Evolutionary conservation across 2,888 invertebrate genomes (phyloP), one percentile per base, ranked within the genome.

Genomic region (Eulithis testata): DNA sequence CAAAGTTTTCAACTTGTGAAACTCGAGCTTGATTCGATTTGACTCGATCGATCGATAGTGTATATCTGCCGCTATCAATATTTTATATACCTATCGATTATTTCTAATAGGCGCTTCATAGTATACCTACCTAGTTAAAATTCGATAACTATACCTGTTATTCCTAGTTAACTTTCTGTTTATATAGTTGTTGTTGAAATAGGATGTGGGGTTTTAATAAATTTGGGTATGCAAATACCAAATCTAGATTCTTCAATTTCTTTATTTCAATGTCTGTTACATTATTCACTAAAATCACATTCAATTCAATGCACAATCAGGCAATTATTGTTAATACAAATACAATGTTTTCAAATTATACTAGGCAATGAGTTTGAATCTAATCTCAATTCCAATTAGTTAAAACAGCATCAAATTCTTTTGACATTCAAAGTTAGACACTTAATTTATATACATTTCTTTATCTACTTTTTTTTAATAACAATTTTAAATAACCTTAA

Each of bases 231-330:
- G 7, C 14, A 2, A 5, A 52, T 45, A 60, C 43, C 51, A 37
- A 56, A 14, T 27, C 9, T 11, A 0, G 27, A 43, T 11, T 27
- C 44, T 36, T 58, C 51, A 43, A 12, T 45, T 66, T 68, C 52
- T 73, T 76, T 75, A 73, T 73, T 75, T 68, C 70, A 66, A 82
- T 80, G 78, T 80, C 75, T 63, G 74, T 76, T 83, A 80, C 77
- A 79, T 79, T 80, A 81, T 73, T 69, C 65, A 69, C 82, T 86
- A 83, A 79, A 81, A 82, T 85, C 82, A 85, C 81, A 78, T 81
- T 77, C 69, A 76, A 78, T 79, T 76, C 77, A 82, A 84, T 84
- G 79, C 81, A 83, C 81, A 81, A 76, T 82, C 80, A 85, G 82
- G 81, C 81, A 73, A 81, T 76, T 76, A 53, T 69, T 60, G 60